A percentile compares a stretch with the other conserved stretches of the same genome.
phyloP scores from a whole-genome alignment of 2,113 vertebrate species.

The Microtus pennsylvanicus region DNA sequence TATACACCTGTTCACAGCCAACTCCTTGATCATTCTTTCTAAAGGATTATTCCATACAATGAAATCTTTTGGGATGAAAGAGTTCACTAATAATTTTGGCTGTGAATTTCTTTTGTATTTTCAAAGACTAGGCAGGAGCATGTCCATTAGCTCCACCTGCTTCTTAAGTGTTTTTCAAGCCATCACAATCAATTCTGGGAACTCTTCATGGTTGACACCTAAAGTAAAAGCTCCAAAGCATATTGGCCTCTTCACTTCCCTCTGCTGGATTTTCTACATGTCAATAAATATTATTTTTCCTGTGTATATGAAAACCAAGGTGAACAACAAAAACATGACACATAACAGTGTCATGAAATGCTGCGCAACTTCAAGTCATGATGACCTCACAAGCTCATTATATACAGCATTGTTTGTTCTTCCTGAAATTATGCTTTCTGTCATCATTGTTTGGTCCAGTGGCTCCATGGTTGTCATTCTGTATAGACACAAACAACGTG shows the following conservation, averaged over 20 bases:
- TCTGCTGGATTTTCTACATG: background rate
- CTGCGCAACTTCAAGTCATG: fast-evolving
- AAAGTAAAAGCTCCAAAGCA: too few relatives aligned
- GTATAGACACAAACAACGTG: background rate
- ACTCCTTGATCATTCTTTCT: background rate
- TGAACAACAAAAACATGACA: background rate
- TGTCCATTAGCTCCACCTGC: background rate
- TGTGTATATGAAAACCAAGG: background rate
- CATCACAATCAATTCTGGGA: background rate
- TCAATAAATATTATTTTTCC: background rate
- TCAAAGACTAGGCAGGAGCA: background rate
- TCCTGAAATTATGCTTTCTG: background rate
- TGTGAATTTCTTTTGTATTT: background rate
- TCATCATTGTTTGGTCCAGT: background rate
- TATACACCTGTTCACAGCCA: background rate
- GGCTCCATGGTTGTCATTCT: background rate
- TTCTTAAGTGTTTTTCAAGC: conserved; percentile 9
- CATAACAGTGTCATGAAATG: background rate
- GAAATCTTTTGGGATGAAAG: background rate
- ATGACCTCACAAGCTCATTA: background rate
- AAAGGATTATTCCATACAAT: background rate
- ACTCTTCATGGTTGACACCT: background rate
- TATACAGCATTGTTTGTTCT: fast-evolving
- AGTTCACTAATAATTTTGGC: background rate
- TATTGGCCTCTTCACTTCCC: background rate